Evolutionary conservation across 2,797 vertebrate genomes (phyloP).

Genomic region (Artibeus jamaicensis): DNA sequence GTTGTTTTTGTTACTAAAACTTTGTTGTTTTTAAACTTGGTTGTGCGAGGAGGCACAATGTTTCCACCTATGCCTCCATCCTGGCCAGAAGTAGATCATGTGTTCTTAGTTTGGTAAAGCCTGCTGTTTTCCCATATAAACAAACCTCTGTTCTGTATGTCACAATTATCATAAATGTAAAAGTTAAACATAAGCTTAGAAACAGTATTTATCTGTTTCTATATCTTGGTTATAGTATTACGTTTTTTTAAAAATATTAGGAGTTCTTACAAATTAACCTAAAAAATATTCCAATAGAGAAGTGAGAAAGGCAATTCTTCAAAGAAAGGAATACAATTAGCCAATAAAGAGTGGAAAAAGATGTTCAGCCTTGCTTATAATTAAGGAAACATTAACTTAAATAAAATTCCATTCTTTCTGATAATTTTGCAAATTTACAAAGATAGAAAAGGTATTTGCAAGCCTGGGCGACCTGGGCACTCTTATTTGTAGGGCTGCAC

Average conservation of each 20-base stretch:
- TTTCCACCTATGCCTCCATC: no score
- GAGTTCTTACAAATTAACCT: background rate
- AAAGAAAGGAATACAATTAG: background rate
- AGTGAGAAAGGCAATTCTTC: background rate
- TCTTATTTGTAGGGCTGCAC: background rate
- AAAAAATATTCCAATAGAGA: background rate
- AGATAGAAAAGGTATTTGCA: background rate
- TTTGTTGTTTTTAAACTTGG: no score
- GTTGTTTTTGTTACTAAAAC: no score
- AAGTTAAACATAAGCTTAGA: conserved; percentile 11
- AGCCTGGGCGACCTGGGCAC: background rate
- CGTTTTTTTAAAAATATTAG: background rate
- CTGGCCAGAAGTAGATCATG: no score
- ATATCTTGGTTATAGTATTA: background rate
- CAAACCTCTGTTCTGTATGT: background rate
- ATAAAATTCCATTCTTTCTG: background rate
- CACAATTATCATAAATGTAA: background rate
- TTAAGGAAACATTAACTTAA: conserved; percentile 23
- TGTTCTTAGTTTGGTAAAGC: background rate
- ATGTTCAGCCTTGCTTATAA: background rate
- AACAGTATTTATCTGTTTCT: background rate
- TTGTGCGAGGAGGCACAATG: no score
- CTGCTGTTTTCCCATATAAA: background rate
- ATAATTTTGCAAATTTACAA: background rate
- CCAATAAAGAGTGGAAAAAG: background rate